A percentile compares a stretch with the other conserved stretches of the same genome.
Evolutionary conservation across 2,797 vertebrate species (phyloP).

Genomic region (Propithecus perrieri): DNA sequence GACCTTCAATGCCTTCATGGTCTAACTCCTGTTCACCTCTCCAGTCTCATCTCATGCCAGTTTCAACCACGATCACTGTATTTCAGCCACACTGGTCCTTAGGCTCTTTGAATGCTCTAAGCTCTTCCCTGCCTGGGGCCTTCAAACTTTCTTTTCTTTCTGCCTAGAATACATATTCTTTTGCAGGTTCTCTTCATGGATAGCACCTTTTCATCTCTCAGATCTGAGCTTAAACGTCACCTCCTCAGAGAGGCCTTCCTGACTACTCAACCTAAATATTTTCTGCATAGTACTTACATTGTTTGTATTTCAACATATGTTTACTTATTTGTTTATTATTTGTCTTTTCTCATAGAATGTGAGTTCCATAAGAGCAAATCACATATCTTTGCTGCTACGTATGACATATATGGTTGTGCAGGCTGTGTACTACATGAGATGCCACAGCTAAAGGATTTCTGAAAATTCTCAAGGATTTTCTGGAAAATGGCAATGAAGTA

Average conservation of each 20-base stretch:
- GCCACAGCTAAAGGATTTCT: neutral
- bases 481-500: neutral
- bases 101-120: neutral
- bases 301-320: neutral
- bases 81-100: neutral
- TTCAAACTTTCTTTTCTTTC: conserved; percentile 29
- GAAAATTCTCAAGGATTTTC: conserved; percentile 9
- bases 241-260: neutral
- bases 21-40: neutral
- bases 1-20: neutral
- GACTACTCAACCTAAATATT: conserved; percentile 36
- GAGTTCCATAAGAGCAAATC: neutral
- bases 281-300: neutral
- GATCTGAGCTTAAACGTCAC: conserved; percentile 11
- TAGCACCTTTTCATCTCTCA: neutral
- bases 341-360: conserved; percentile 15
- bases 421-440: neutral
- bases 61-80: conserved; percentile 19
- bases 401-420: neutral
- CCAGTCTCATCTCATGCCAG: neutral
- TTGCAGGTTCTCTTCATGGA: neutral
- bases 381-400: neutral
- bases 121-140: neutral
- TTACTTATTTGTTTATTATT: conserved; percentile 24
- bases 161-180: conserved; percentile 7